Evolutionary conservation across 1,140 invertebrate species (phyloP).

Genomic region (honey bee (Apis mellifera)): Amel_HAv3.1 CM009936.2:13963501-13964000

Average conservation of each 20-base stretch:
- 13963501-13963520: no score
- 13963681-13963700: background rate
- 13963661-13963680: background rate
- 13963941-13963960: no score
- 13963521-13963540: background rate
- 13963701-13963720: slow-evolving; percentile 42
- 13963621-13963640: slow-evolving; percentile 30
- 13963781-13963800: slow-evolving; percentile 43
- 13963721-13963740: slow-evolving; percentile 53
- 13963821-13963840: no score
- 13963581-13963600: slow-evolving; percentile 37
- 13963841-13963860: no score
- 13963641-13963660: background rate
- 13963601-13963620: slow-evolving; percentile 31
- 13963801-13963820: slow-evolving; percentile 4
- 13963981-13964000: no score
- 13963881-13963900: no score
- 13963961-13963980: no score
- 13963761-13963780: slow-evolving; percentile 50
- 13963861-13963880: no score
- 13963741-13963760: slow-evolving; percentile 47
- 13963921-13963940: no score
- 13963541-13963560: background rate
- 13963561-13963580: background rate
- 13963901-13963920: no score